These are phyloP conservation scores for Neuroscelio doddi DNA, from an alignment of 2,888 invertebrate genomes.

Conservation along the genomic window DNA sequence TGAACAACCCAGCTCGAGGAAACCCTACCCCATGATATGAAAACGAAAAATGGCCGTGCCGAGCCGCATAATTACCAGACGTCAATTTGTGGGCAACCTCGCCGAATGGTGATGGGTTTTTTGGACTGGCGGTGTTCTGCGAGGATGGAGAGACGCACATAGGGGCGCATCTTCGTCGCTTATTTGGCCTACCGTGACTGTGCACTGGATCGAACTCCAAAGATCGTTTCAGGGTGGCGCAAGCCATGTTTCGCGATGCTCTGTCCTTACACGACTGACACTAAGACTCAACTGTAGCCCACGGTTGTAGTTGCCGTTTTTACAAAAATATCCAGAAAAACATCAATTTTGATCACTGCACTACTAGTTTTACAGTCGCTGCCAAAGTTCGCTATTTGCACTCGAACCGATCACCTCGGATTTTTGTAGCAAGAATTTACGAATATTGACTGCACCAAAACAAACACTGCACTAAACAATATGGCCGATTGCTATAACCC, in stretches of 20 bases:
- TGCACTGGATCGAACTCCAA: slow-evolving; percentile 95
- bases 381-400: background rate
- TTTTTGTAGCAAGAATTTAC: slow-evolving; percentile 37
- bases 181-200: slow-evolving; percentile 86
- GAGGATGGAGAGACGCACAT: slow-evolving; percentile 80
- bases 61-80: slow-evolving; percentile 80
- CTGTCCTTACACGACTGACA: slow-evolving; percentile 47
- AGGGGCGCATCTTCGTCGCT: slow-evolving; percentile 92
- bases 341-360: slow-evolving; percentile 3
- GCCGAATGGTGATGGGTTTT: slow-evolving; percentile 84
- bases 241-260: slow-evolving; percentile 83
- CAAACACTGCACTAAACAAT: slow-evolving; percentile 69
- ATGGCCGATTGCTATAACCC: slow-evolving; percentile 58
- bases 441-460: slow-evolving; percentile 61
- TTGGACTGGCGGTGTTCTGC: slow-evolving; percentile 62
- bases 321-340: slow-evolving; percentile 20
- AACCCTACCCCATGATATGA: slow-evolving; percentile 6
- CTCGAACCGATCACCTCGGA: slow-evolving; percentile 47
- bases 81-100: slow-evolving; percentile 90
- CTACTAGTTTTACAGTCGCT: background rate
- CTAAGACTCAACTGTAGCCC: slow-evolving; percentile 26
- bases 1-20: slow-evolving; percentile 12
- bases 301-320: background rate
- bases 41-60: slow-evolving; percentile 57
- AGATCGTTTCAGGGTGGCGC: slow-evolving; percentile 96